These are phyloP conservation scores for Cecropterus lyciades DNA, from an alignment of 1,140 invertebrate species.

Conservation along the genomic window DNA sequence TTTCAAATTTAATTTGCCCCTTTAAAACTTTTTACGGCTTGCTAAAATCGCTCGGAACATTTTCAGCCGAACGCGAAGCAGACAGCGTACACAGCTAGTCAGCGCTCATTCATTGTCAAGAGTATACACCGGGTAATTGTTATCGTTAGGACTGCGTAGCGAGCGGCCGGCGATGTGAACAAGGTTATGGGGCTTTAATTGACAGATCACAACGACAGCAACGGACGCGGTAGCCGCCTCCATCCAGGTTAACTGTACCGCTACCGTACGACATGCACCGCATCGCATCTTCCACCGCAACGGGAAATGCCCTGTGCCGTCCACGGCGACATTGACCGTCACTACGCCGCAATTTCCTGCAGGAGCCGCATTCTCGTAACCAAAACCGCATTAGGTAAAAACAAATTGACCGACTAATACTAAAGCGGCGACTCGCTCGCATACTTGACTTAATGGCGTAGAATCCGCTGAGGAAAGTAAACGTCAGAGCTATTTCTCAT, in stretches of 20 bases:
- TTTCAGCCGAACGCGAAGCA: conserved; percentile 12
- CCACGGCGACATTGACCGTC: conserved; percentile 48
- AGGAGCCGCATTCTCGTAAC: conserved; percentile 53
- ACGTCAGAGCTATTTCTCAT: conserved; percentile 42
- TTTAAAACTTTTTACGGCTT: neutral
- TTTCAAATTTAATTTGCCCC: conserved; percentile 20
- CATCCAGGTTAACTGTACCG: conserved; percentile 66
- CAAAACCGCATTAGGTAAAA: conserved; percentile 50
- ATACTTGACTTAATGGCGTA: conserved; percentile 24
- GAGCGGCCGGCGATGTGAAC: conserved; percentile 52
- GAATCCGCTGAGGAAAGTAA: conserved; percentile 47
- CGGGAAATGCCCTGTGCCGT: conserved; percentile 58
- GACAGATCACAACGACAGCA: conserved; percentile 58
- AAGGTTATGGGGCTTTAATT: conserved; percentile 66
- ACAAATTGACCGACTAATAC: conserved; percentile 46
- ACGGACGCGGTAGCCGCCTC: conserved; percentile 57
- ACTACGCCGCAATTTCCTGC: conserved; percentile 59
- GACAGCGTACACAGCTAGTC: conserved; percentile 30
- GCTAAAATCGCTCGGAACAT: neutral
- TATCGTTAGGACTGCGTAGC: conserved; percentile 44
- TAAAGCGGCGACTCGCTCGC: conserved; percentile 42
- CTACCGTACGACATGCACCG: conserved; percentile 63
- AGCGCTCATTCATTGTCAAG: conserved; percentile 41
- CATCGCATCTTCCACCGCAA: conserved; percentile 54
- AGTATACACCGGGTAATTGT: conserved; percentile 45